Evolutionary conservation across 2,113 vertebrate genomes (phyloP), one percentile per base, ranked within the genome.

Genomic region (Ceyx melanurus): DNA sequence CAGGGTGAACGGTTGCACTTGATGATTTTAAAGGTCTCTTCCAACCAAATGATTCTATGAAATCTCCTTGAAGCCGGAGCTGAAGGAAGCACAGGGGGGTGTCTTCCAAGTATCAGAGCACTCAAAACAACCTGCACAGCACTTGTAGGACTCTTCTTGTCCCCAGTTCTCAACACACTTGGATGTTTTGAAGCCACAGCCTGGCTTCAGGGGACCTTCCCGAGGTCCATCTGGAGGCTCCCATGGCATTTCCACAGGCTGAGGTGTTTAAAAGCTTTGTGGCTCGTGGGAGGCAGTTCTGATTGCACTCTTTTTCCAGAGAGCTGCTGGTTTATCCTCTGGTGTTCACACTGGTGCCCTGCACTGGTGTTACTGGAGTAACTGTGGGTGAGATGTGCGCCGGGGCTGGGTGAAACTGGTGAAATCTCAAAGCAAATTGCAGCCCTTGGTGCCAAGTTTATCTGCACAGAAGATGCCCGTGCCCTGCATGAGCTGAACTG

Each of bases 81-180:
- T 56, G 43, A 57, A 88, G 37, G 54, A 54, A 37, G 58, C 14
- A 4, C 0, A 0, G 9, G 18, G 20, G 9, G 3, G 7, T 25
- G 26, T 51, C 40, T 60, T 48, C 13, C 3, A 7, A 18, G n/a
- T 31, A 11, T 22, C 33, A 4, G 58, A 67, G 57, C 26, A 18
- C 64, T 54, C 10, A 45, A 60, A 42, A 10, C 58, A 86, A 35
- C 40, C 67, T 60, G 43, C 1, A 3, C 26, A 45, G 40, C 28
- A 3, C 21, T 48, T 26, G 9, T 3, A 31, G 81, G 23, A 22
- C 20, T 58, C 79, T 74, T 58, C 79, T 74, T 22, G 28, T 70
- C 28, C 61, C 13, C 3, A 2, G 43, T 43, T 1, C 33, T 61
- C 26, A 20, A 4, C 18, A 5, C 3, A 0, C 33, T 33, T 29